phyloP scores from a whole-genome alignment of 2,888 invertebrate species.

The Volucella inanis region DNA sequence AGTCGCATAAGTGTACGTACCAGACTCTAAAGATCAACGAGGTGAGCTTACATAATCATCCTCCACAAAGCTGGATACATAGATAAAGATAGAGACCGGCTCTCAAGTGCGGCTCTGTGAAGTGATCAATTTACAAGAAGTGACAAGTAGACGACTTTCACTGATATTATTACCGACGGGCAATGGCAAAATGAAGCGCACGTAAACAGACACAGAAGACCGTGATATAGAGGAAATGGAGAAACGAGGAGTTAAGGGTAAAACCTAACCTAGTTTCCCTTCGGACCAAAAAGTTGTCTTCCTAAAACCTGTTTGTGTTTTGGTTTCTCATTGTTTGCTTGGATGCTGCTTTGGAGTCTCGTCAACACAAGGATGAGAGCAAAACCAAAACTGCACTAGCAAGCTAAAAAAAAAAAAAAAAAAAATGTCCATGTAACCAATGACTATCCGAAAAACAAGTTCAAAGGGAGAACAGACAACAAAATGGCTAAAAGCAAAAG shows the following conservation, averaged over 20 bases:
- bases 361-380: slow-evolving; percentile 9
- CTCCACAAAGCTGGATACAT: slow-evolving; percentile 10
- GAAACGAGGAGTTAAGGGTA: slow-evolving; percentile 11
- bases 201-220: background rate
- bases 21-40: slow-evolving; percentile 57
- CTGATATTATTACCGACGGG: slow-evolving; percentile 63
- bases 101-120: slow-evolving; percentile 27
- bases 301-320: slow-evolving; percentile 57
- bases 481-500: slow-evolving; percentile 28
- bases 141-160: slow-evolving; percentile 69
- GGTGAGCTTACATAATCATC: slow-evolving; percentile 58
- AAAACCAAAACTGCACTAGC: background rate
- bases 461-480: slow-evolving; percentile 33
- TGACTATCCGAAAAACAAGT: slow-evolving; percentile 20
- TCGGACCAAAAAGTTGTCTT: slow-evolving; percentile 41
- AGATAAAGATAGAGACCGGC: slow-evolving; percentile 33
- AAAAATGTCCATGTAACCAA: slow-evolving; percentile 23
- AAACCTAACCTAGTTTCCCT: slow-evolving; percentile 74
- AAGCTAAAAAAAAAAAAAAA: background rate
- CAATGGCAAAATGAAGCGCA: slow-evolving; percentile 32
- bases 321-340: slow-evolving; percentile 10
- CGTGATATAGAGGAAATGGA: slow-evolving; percentile 13
- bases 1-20: slow-evolving; percentile 33
- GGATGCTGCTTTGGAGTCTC: slow-evolving; percentile 18
- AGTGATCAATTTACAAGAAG: slow-evolving; percentile 58